Conservation (phyloP, 2,113 vertebrate genomes). For the Salvelinus namaycush region DNA sequence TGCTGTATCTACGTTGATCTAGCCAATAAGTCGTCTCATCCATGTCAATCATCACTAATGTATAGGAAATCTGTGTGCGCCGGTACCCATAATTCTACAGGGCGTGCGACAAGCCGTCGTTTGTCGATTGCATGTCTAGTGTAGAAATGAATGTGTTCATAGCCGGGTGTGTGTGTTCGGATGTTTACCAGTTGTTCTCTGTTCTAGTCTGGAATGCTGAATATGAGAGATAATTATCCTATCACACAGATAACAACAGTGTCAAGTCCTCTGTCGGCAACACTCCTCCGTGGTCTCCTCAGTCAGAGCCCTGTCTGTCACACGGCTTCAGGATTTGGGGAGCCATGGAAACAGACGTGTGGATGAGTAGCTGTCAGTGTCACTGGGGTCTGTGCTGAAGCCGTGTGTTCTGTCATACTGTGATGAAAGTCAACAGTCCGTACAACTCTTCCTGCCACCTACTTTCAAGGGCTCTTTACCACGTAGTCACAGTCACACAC, state of each 20-base stretch:
- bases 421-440: constrained; percentile 34
- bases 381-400: constrained; percentile 25
- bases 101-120: constrained; percentile 35
- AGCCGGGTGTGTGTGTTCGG: constrained; percentile 43
- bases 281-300: constrained; percentile 5
- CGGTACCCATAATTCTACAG: constrained; percentile 29
- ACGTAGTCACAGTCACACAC: constrained; percentile 29
- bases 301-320: constrained; percentile 5
- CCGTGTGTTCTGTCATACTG: constrained; percentile 15
- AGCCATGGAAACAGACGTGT: constrained; percentile 21
- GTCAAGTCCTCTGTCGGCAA: not conserved
- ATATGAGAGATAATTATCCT: constrained; percentile 46
- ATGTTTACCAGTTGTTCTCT: constrained; percentile 32
- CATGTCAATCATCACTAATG: constrained; percentile 44
- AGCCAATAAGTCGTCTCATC: constrained; percentile 2
- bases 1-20: not conserved
- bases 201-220: constrained; percentile 40
- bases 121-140: constrained; percentile 49
- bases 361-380: constrained; percentile 15
- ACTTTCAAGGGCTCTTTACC: constrained; percentile 33
- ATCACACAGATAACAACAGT: constrained; percentile 18
- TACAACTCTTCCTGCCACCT: constrained; percentile 28
- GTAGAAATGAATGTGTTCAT: constrained; percentile 41
- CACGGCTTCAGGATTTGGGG: constrained; percentile 26
- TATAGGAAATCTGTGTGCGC: constrained; percentile 30